Percentiles rank a stretch among this genome's conserved stretches.
Conservation (phyloP, 2,113 vertebrate species). For the Amphilophus citrinellus region DNA sequence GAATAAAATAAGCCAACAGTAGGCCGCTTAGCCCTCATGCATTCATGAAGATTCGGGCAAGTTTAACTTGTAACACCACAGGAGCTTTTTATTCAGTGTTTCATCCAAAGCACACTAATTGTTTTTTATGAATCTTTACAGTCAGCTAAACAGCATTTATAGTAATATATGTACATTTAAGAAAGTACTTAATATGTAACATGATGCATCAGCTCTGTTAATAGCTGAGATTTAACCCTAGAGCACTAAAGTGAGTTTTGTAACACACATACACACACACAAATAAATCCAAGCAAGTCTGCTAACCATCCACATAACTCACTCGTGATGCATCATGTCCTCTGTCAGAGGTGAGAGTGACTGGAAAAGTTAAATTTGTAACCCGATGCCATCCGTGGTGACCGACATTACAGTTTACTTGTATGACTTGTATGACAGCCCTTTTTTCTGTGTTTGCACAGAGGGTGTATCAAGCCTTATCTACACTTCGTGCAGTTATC, state of each 20-base stretch:
- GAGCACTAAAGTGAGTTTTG: too few species aligned
- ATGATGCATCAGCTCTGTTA: background rate
- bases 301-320: background rate
- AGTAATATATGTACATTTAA: background rate
- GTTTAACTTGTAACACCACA: background rate
- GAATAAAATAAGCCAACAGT: conserved; percentile 24
- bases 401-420: background rate
- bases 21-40: background rate
- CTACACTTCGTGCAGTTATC: too few species aligned
- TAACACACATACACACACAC: background rate
- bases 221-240: background rate
- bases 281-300: background rate
- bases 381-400: too few species aligned
- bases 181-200: background rate
- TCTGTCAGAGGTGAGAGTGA: background rate
- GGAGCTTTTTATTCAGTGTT: background rate
- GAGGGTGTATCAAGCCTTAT: too few species aligned
- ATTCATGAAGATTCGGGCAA: background rate
- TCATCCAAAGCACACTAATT: background rate
- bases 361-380: background rate
- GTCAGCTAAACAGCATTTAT: background rate
- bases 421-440: too few species aligned
- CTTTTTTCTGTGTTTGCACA: too few species aligned
- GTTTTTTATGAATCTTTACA: background rate
- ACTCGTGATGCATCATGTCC: background rate